Base-by-base conservation (phyloP, 2,797 vertebrate genomes). In the Hafferia zeledoni region DNA sequence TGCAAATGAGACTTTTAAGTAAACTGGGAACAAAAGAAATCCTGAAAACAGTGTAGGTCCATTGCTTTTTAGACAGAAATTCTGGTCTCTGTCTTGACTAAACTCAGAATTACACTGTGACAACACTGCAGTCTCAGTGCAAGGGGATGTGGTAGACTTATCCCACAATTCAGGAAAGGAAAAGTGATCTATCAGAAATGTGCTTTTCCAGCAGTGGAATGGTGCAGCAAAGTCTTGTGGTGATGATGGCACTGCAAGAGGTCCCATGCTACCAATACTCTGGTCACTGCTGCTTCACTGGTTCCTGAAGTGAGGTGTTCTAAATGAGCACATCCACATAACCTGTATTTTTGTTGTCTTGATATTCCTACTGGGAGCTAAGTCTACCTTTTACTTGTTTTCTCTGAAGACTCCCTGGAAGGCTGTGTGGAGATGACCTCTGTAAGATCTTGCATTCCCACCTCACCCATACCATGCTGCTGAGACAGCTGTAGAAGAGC, bases 1-100 rank as follows among this genome's bases (percentile, higher is more conserved):
- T 46, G 85, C n/a, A 94, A 86, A 94, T 89, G n/a, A 81, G 57
- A 81, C 9, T 89, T 80, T 82, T 43, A 89, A 68, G 41, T 43
- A 85, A 85, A 83, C 56, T 57, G 70, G n/a, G 64, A 85, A 74
- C 11, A 82, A 89, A 85, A 77, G 56, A 70, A 76, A 53, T 53
- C 18, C 18, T 74, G 64, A 63, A 85, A 95, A 63, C 6, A 10
- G 13, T 46, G 37, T 30, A 70, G 83, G 6, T 30, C 70, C 12
- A 30, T 27, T 77, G 44, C 20, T 74, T 90, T 86, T 64, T 46
- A 43, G 43, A 27, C 5, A 67, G 31, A 56, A 63, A 35, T 60
- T 79, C 13, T 64, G 31, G 27, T 83, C 33, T 56, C 33, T 70
- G 6, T 44, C 49, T 35, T 17, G 67, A 22, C 16, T 84, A 25